These are phyloP conservation scores for Polyergus mexicanus DNA, from an alignment of 1,140 invertebrate genomes.

Conservation along the genomic window DNA sequence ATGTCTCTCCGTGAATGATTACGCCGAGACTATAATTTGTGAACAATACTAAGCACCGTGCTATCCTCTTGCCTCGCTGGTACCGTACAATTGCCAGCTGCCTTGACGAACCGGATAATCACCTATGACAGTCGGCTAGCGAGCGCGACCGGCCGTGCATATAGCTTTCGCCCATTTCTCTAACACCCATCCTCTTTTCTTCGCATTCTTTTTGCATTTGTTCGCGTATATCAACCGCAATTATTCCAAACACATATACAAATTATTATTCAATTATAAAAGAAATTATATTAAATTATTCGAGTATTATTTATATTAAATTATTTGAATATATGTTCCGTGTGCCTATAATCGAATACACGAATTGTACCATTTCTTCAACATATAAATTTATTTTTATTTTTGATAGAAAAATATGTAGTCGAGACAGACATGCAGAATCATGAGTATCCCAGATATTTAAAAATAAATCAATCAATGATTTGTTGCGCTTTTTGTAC, in stretches of 20 bases:
- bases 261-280: no score
- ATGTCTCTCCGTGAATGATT: constrained; percentile 12
- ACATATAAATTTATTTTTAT: not conserved
- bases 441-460: not conserved
- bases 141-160: constrained; percentile 16
- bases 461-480: constrained; percentile 31
- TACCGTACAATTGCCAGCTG: constrained; percentile 64
- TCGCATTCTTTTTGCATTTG: not conserved
- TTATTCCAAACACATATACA: not conserved
- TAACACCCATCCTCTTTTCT: not conserved
- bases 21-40: constrained; percentile 21
- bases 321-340: no score
- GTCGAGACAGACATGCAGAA: not conserved
- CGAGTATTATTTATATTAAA: no score
- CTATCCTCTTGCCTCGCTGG: constrained; percentile 56
- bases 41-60: constrained; percentile 60
- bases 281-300: no score
- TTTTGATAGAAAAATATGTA: constrained; percentile 18
- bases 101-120: constrained; percentile 60
- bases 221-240: not conserved
- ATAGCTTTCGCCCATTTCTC: constrained; percentile 23
- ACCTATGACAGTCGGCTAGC: constrained; percentile 65
- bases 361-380: no score
- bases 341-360: no score
- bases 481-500: not conserved